Evolutionary conservation across 2,888 invertebrate genomes (phyloP).

Genomic region (Lapara coniferarum): DNA sequence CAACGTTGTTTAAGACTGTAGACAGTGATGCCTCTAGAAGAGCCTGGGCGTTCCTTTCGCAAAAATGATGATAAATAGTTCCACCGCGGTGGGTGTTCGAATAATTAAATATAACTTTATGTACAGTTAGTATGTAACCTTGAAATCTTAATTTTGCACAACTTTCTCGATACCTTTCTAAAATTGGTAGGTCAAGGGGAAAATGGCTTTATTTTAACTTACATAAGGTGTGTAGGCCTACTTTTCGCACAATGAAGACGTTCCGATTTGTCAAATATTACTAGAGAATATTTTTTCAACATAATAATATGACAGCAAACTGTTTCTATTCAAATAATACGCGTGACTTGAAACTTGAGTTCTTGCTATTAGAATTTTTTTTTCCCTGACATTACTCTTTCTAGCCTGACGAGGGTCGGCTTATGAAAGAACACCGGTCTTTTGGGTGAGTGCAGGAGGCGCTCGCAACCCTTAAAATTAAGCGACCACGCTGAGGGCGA

Average conservation of each 20-base stretch:
- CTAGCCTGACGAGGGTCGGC: too few species aligned
- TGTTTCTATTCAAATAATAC: too few species aligned
- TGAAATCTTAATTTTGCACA: constrained; percentile 21
- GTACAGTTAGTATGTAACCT: constrained; percentile 25
- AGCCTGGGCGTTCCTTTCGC: constrained; percentile 8
- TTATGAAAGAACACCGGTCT: too few species aligned
- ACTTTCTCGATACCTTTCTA: constrained; percentile 28
- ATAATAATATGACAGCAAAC: too few species aligned
- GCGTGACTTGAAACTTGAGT: too few species aligned
- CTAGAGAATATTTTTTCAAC: too few species aligned
- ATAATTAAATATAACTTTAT: constrained; percentile 20
- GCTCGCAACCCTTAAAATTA: too few species aligned
- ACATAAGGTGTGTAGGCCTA: background rate
- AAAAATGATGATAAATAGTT: constrained; percentile 16
- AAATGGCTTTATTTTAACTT: constrained; percentile 4
- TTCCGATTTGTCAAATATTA: background rate
- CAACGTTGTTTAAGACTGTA: constrained; percentile 11
- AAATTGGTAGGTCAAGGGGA: constrained; percentile 36
- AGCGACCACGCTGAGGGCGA: too few species aligned
- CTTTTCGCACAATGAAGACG: background rate
- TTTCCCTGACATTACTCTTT: too few species aligned
- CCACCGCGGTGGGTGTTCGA: background rate
- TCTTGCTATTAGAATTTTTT: too few species aligned
- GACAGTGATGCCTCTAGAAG: background rate
- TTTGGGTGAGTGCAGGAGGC: too few species aligned